phyloP scores from a whole-genome alignment of 2,888 invertebrate species.

The Thera britannica region DNA sequence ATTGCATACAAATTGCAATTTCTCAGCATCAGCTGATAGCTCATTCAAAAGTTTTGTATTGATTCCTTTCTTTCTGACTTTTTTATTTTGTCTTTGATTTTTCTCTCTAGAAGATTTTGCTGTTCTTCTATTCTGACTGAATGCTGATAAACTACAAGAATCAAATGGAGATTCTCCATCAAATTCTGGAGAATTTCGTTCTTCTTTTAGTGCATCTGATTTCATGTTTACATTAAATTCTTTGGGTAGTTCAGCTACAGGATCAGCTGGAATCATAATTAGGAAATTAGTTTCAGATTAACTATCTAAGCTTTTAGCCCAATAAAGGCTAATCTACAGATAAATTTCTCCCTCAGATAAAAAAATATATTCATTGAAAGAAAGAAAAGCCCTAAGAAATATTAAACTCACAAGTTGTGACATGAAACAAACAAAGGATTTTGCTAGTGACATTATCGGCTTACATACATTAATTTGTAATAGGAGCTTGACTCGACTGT shows the following conservation, averaged over 20 bases:
- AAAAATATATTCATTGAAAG: no score
- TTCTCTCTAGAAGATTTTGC: neutral
- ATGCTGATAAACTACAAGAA: neutral
- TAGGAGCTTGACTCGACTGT: neutral
- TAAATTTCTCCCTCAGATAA: no score
- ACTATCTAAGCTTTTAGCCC: neutral
- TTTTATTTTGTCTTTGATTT: conserved; percentile 3
- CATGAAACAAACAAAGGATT: no score
- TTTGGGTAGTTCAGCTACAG: conserved; percentile 3
- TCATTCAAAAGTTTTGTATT: conserved; percentile 1
- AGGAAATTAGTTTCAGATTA: neutral
- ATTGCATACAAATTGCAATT: conserved; percentile 13
- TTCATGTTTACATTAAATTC: conserved; percentile 6
- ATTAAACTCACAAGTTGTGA: no score
- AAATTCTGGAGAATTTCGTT: conserved; percentile 14
- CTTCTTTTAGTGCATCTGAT: conserved; percentile 19
- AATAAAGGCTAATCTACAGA: no score
- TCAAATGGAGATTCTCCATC: conserved; percentile 3
- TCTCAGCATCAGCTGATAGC: neutral
- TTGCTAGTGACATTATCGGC: no score
- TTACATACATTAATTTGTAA: neutral
- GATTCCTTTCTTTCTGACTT: conserved; percentile 4
- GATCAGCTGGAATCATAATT: conserved; percentile 5
- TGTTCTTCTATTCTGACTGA: neutral
- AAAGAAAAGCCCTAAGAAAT: no score